Evolutionary conservation across 2,888 invertebrate species (phyloP), one percentile per base, ranked within the genome.

Genomic region (Cephus rjabovi): DNA sequence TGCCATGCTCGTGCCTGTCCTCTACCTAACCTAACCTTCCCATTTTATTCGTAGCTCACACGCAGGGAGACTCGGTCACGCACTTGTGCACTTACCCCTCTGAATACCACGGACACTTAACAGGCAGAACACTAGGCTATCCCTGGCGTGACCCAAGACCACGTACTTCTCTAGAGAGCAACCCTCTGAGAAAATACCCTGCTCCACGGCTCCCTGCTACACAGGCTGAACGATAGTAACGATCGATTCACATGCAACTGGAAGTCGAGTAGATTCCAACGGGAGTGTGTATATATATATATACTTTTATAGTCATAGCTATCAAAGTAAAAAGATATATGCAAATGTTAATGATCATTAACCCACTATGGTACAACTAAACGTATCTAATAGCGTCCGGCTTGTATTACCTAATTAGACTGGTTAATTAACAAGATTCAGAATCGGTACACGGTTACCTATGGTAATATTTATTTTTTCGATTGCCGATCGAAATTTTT

Each of bases 291-390:
- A 6, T 40, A 15, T 40, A 23, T 23, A 4, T 15, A 40, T 40
- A 40, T 9, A 37, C 30, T 30, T 30, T 30, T 30, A 30, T 30
- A 30, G 15, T 15, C 4, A 23, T 2, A 15, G 56, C 23, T 69
- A 71, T 56, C 79, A 56, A 23, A 23, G 2, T 56, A 56, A 56
- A 56, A 6, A 56, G 23, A 9, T n/a, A 74, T 40, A 78, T 76
- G 79, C 79, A 85, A 85, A 85, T 85, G 86, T 78, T 86, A 86
- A 77, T 76, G 79, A 73, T 83, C 86, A 85, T 85, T 85, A 85
- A 82, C 79, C 68, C 78, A 74, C 75, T 81, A 56, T 23, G 30
- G 30, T 71, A 31, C 3, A n/a, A 12, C 40, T 40, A 40, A 40
- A 15, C 23, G 56, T 56, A 56, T 23, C 9, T 23, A 23, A 23